phyloP scores from a whole-genome alignment of 2,797 vertebrate genomes.

The Gymnothorax javanicus region DNA sequence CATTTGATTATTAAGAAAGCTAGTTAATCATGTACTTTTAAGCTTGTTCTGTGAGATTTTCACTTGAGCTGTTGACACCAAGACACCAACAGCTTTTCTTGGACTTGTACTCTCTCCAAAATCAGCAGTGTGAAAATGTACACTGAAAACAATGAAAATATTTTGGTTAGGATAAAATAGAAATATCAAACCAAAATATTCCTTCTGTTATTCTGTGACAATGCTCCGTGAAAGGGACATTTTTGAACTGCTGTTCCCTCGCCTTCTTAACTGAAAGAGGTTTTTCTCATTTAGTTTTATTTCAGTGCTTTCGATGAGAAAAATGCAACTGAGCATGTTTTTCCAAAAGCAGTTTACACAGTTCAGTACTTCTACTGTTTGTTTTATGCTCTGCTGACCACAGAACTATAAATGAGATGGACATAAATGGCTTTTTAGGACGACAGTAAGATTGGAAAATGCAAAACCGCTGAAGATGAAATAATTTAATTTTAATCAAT shows the following conservation, averaged over 20 bases:
- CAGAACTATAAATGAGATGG: constrained; percentile 28
- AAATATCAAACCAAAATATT: constrained; percentile 23
- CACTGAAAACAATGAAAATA: neutral
- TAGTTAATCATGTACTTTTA: neutral
- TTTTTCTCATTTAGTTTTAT: constrained; percentile 21
- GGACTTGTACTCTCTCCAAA: neutral
- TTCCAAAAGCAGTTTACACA: neutral
- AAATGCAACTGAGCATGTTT: constrained; percentile 30
- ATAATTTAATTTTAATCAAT: constrained; percentile 26
- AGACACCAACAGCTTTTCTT: constrained; percentile 11
- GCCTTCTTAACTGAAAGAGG: neutral
- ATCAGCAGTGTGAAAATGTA: neutral
- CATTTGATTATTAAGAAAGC: neutral
- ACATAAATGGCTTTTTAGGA: constrained; percentile 31
- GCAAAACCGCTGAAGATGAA: constrained; percentile 34
- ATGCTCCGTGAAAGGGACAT: neutral
- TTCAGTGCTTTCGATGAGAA: constrained; percentile 15
- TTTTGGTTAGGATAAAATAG: constrained; percentile 3
- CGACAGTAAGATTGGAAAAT: constrained; percentile 25
- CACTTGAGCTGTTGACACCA: neutral
- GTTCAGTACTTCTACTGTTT: constrained; percentile 34
- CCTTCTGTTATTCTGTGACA: neutral
- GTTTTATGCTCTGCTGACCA: constrained; percentile 21
- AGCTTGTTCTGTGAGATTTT: neutral
- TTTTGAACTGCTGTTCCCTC: constrained; percentile 11